A percentile compares a stretch with the other conserved stretches of the same genome.
These are phyloP conservation scores for Acanthis flammea DNA, from an alignment of 2,797 vertebrate genomes.

Conservation along the genomic window DNA sequence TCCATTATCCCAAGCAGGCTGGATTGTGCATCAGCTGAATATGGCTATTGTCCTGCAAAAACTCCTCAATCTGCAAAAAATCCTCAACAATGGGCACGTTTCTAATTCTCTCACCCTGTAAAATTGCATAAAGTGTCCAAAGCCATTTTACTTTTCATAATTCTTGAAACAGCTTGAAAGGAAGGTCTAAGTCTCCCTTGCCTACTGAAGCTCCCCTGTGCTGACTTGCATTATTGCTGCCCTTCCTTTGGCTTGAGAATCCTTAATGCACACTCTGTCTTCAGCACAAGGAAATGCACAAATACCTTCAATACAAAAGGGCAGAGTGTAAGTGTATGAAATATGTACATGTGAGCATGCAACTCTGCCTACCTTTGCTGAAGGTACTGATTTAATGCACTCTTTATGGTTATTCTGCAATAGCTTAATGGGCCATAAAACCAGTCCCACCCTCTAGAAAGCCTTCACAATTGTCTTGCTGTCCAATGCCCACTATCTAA, in stretches of 20 bases:
- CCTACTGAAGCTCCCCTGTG: neutral
- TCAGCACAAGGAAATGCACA: neutral
- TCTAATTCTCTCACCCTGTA: neutral
- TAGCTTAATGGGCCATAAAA: neutral
- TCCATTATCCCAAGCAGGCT: too few species aligned
- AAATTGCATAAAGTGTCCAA: neutral
- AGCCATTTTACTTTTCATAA: neutral
- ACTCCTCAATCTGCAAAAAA: too few species aligned
- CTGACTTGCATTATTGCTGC: neutral
- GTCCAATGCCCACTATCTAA: neutral
- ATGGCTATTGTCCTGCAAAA: too few species aligned
- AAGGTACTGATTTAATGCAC: neutral
- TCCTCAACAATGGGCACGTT: neutral
- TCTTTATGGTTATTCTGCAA: neutral
- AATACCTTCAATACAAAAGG: neutral
- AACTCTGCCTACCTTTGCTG: neutral
- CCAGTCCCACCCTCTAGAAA: neutral
- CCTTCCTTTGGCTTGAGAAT: neutral
- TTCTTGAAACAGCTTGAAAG: neutral
- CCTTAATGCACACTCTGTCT: neutral
- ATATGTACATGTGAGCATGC: neutral
- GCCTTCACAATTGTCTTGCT: neutral
- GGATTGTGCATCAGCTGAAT: too few species aligned
- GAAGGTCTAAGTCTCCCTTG: neutral
- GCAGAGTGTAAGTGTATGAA: neutral